These are phyloP conservation scores for Xiphophorus birchmanni DNA, from an alignment of 2,797 vertebrate genomes.

Conservation along the genomic window DNA sequence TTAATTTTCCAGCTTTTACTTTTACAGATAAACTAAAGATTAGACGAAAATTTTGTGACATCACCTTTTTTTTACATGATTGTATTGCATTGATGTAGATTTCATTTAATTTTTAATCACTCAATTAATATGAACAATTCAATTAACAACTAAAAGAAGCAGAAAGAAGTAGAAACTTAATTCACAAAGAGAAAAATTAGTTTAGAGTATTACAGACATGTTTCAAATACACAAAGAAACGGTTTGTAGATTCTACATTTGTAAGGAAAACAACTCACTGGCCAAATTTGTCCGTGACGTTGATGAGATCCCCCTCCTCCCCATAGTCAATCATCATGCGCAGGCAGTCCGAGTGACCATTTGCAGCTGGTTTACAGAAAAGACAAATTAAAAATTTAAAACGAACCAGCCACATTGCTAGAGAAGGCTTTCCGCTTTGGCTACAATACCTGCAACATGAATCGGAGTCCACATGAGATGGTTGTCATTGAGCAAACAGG, in stretches of 20 bases:
- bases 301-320: constrained; percentile 89
- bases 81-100: background rate
- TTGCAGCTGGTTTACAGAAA: constrained; percentile 81
- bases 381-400: background rate
- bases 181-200: no score
- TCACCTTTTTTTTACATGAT: background rate
- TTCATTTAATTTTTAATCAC: no score
- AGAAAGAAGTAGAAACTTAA: no score
- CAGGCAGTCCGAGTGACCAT: constrained; percentile 92
- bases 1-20: no score
- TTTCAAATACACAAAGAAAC: background rate
- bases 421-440: constrained; percentile 2
- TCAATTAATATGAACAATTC: no score
- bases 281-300: constrained; percentile 90
- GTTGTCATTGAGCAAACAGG: constrained; percentile 90
- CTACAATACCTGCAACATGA: constrained; percentile 88
- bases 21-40: background rate
- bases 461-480: constrained; percentile 92
- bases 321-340: constrained; percentile 94
- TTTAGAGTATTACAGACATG: no score
- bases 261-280: constrained; percentile 82
- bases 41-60: background rate
- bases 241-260: background rate
- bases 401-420: background rate
- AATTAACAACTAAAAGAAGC: no score